These are phyloP conservation scores for Antennarius maculatus DNA, from an alignment of 2,797 vertebrate genomes.

Conservation along the genomic window DNA sequence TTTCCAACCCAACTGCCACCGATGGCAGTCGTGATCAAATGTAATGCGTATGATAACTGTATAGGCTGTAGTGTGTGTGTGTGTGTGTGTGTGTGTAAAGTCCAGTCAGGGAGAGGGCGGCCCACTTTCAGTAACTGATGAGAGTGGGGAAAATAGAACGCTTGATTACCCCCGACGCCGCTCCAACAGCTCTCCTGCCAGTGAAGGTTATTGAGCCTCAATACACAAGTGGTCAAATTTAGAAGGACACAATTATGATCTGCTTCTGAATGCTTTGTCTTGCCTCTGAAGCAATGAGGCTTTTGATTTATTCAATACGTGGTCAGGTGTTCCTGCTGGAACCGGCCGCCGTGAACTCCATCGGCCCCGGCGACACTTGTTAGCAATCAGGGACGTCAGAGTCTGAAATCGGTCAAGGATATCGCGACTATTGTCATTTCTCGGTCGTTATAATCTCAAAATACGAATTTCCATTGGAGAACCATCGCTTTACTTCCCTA, in stretches of 20 bases:
- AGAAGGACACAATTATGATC: conserved; percentile 67
- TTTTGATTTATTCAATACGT: conserved; percentile 18
- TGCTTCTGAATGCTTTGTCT: conserved; percentile 49
- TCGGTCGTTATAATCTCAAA: conserved; percentile 11
- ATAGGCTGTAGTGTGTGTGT: conserved; percentile 37
- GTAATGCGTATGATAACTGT: conserved; percentile 55
- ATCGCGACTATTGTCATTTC: background rate
- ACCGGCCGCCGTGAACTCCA: conserved; percentile 33
- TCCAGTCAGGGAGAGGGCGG: conserved; percentile 68
- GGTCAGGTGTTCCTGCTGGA: conserved; percentile 23
- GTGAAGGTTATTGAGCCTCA: conserved; percentile 75
- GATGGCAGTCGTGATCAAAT: conserved; percentile 31
- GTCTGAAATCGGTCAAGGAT: no score
- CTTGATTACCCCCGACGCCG: conserved; percentile 81
- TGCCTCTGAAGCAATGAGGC: conserved; percentile 23
- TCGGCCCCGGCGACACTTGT: conserved; percentile 32
- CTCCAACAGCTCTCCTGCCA: conserved; percentile 64
- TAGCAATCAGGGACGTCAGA: no score
- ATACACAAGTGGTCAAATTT: conserved; percentile 69
- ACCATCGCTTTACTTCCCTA: conserved; percentile 11
- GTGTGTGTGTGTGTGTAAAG: conserved; percentile 38
- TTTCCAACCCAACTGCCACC: conserved; percentile 35
- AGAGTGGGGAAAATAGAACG: conserved; percentile 80
- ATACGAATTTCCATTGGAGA: conserved; percentile 39
- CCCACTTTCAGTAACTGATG: conserved; percentile 81